Evolutionary conservation across 2,113 vertebrate species (phyloP), one percentile per base, ranked within the genome.

Genomic region (Scomber japonicus): DNA sequence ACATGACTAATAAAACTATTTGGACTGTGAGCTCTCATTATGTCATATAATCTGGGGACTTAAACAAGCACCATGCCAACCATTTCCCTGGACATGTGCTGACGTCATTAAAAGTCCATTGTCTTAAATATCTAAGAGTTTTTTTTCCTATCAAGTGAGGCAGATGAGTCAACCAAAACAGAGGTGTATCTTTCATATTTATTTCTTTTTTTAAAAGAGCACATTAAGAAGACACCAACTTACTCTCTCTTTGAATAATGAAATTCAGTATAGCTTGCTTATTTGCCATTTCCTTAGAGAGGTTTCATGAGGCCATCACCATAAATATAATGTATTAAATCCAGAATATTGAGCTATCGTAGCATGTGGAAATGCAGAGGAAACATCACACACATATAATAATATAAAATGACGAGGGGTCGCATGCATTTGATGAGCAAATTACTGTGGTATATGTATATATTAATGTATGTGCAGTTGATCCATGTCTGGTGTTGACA

Each of bases 401-500:
- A 49, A 68, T 40, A 53, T 16, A 1, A 49, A 91, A 19, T 3
- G 11, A 78, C 64, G 17, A 40, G 16, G 19, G 8, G 21, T 59
- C 54, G 24, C 69, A 57, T 73, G 78, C 62, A 45, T 27, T 12
- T 60, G 14, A 40, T 40, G 56, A 64, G 9, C 48, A 27, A 31
- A 59, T 50, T n/a, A 75, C 53, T 14, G 3, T 53, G 13, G 5
- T 48, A 13, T 30, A 62, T 75, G 45, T 48, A 14, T 21, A 27
- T 15, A 24, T 76, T 40, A 9, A 3, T 11, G 11, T 70, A 76
- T 3, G 4, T 72, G 59, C 62, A 48, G 71, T 50, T 79, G 55
- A 83, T 86, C 70, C 31, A 64, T 86, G 81, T 85, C 71, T 79
- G 70, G 75, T 87, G 78, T 75, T 84, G 61, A 83, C 67, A 63